These are phyloP conservation scores for Danio kyathit DNA, from an alignment of 2,797 vertebrate genomes.

Conservation along the genomic window DNA sequence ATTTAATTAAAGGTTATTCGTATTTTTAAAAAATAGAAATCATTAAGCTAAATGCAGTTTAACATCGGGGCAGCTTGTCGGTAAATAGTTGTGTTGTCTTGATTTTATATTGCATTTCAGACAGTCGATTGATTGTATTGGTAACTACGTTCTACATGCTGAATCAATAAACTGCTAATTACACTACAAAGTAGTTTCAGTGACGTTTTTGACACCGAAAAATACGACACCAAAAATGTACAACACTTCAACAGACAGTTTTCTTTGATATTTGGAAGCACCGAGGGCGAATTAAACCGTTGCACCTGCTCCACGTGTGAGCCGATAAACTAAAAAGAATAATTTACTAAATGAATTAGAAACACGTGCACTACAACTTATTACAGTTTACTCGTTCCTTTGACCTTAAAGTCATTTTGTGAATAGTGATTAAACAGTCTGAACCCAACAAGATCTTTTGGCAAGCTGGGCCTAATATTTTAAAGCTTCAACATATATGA, in stretches of 20 bases:
- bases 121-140: slow-evolving; percentile 50
- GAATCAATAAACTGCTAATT: slow-evolving; percentile 61
- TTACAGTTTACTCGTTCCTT: background rate
- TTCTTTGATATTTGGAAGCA: slow-evolving; percentile 12
- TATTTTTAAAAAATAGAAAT: background rate
- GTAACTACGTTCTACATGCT: slow-evolving; percentile 40
- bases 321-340: background rate
- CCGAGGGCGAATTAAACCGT: background rate
- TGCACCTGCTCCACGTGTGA: slow-evolving; percentile 33
- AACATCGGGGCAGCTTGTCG: slow-evolving; percentile 3
- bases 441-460: background rate
- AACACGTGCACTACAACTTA: background rate
- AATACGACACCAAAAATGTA: slow-evolving; percentile 2
- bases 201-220: slow-evolving; percentile 47
- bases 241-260: background rate
- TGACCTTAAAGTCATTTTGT: background rate
- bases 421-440: background rate
- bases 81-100: slow-evolving; percentile 38
- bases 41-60: slow-evolving; percentile 1
- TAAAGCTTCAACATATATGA: background rate
- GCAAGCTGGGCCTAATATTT: background rate
- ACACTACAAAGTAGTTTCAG: slow-evolving; percentile 58
- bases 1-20: background rate
- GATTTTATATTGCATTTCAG: slow-evolving; percentile 38
- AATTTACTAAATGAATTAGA: background rate